These are phyloP conservation scores for Caenorhabditis macrosperma DNA, from an alignment of 2,888 invertebrate species.

Conservation along the genomic window DNA sequence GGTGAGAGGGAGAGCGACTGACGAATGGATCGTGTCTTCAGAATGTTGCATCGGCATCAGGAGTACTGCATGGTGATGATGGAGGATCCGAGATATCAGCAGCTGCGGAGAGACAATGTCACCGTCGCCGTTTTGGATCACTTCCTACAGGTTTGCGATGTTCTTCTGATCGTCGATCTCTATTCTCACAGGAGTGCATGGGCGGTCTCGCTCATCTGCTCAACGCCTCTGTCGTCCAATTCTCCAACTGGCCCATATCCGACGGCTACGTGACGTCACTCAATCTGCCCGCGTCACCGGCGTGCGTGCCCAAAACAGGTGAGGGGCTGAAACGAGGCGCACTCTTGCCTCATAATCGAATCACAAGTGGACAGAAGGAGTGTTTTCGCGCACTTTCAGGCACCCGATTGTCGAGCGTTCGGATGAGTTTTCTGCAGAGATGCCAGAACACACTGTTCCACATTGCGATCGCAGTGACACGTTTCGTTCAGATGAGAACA, in stretches of 20 bases:
- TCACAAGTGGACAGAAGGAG: conserved; percentile 11
- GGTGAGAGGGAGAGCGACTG: not conserved
- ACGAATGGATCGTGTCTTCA: conserved; percentile 1
- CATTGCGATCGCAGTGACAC: conserved; percentile 65
- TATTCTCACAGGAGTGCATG: conserved; percentile 72
- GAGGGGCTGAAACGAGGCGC: not conserved
- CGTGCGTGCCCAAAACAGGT: conserved; percentile 73
- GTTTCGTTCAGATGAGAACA: conserved; percentile 68
- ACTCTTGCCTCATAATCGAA: conserved; percentile 1
- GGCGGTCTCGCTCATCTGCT: conserved; percentile 72
- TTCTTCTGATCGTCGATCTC: not conserved
- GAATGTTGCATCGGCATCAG: conserved; percentile 73
- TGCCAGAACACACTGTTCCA: conserved; percentile 73
- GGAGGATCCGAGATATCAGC: conserved; percentile 62
- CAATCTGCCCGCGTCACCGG: conserved; percentile 73
- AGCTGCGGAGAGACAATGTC: conserved; percentile 51
- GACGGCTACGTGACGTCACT: conserved; percentile 75
- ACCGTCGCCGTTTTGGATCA: conserved; percentile 76
- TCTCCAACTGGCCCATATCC: conserved; percentile 78
- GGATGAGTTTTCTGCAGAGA: conserved; percentile 69
- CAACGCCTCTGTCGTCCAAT: conserved; percentile 75
- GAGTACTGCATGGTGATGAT: conserved; percentile 70
- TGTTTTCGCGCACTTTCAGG: conserved; percentile 54
- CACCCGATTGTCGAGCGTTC: conserved; percentile 65
- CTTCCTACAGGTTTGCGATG: conserved; percentile 72